Evolutionary conservation across 2,888 invertebrate species (phyloP), one percentile per base, ranked within the genome.

Genomic region (Alentia gelatinosa): DNA sequence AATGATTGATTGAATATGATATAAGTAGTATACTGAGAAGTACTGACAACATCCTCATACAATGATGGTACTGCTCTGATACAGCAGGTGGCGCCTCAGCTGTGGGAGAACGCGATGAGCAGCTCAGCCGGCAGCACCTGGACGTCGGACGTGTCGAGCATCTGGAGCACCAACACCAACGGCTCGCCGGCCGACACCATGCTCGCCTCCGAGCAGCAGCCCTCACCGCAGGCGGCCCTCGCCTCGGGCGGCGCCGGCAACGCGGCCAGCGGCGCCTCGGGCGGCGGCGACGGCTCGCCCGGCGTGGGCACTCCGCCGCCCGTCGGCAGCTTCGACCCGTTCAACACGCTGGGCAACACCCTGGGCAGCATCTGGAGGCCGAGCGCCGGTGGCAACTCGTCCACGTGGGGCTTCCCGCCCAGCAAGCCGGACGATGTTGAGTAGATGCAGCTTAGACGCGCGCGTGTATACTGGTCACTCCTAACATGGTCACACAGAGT

Each of bases 321-420:
- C 88, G 74, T 68, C 9, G 89, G 75, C 56, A 74, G 50, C 42
- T 93, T 92, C 56, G 92, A 93, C 89, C 93, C 93, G 23, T 93
- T 93, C 92, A 93, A 91, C 91, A 74, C 42, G 40, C 89, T 92
- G 79, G 92, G 91, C 42, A 92, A 86, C 42, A 91, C 91, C 30
- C 89, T 92, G 37, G 92, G 91, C 63, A 92, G 86, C 89, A 92
- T 93, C 84, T 93, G 93, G 93, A 91, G 92, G 79, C 93, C 93
- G 30, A 91, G 84, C 40, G 91, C 90, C 86, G 86, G 89, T n/a
- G 86, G 56, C 42, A 86, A 42, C 86, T 47, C 30, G 47, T 23
- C 19, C 86, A 30, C 47, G 7, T 42, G 86, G 47, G 86, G 86
- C 47, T 79, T 37, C 79, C 37, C 79, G 79, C 35, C 37, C 39